Evolutionary conservation across 2,113 vertebrate genomes (phyloP).

Genomic region (Capreolus pygargus): DNA sequence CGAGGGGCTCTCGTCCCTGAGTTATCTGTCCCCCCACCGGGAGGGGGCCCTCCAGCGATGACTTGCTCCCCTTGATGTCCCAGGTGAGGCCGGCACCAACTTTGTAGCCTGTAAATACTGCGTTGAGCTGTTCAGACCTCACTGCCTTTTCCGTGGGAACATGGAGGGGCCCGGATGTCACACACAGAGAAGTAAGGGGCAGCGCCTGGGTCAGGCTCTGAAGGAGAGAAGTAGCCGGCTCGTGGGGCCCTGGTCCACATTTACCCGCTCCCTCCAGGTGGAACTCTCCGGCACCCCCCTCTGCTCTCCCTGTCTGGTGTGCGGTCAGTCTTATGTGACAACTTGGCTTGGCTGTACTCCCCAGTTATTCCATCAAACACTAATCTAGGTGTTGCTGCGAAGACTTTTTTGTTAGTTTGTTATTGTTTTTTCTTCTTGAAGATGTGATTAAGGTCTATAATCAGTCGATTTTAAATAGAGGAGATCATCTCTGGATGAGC

Average conservation of each 20-base stretch:
- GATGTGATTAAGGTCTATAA: background rate
- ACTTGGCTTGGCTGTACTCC: background rate
- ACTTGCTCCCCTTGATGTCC: background rate
- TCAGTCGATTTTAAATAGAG: background rate
- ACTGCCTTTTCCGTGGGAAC: background rate
- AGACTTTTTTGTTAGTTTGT: background rate
- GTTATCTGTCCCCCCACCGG: background rate
- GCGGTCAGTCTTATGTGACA: background rate
- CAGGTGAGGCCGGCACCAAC: background rate
- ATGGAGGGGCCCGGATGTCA: background rate
- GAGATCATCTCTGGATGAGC: background rate
- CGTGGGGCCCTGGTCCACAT: rapidly evolving
- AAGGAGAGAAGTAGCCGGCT: background rate
- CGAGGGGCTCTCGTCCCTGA: background rate
- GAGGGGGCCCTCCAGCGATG: background rate
- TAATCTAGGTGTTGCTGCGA: background rate
- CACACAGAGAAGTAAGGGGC: background rate
- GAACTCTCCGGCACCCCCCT: background rate
- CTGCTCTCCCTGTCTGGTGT: background rate
- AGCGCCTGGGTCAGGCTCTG: background rate
- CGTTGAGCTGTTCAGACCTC: background rate
- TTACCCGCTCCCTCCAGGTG: rapidly evolving
- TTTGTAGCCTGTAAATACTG: background rate
- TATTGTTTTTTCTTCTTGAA: background rate
- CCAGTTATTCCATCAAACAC: background rate